Base-by-base conservation (phyloP, 2,113 vertebrate genomes). In the Atherinomorus stipes region DNA sequence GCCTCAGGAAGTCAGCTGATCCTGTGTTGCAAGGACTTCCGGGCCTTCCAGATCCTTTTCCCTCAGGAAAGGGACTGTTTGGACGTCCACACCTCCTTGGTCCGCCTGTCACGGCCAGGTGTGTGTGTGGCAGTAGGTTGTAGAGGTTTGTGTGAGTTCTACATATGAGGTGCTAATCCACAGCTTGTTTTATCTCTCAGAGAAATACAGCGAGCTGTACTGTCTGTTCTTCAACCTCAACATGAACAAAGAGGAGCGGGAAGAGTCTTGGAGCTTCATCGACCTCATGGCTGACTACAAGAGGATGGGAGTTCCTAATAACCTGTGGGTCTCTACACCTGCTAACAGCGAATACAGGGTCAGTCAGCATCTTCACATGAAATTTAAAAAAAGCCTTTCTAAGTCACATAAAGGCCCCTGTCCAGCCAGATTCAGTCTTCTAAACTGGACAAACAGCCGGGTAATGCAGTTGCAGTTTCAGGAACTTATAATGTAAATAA, bases 211-310 rank as follows among this genome's bases (percentile, higher is more conserved):
- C 68, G 97, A 99, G 82, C 91, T 99, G 10, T 99, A 96, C 85
- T 98, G 98, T 83, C 95, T 99, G 85, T 99, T 97, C 38, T 97
- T 97, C 84, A 97, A 98, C 67, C 97, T 97, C 70, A 98, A 96
- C 60, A 83, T 96, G 64, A 95, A 96, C 79, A 97, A 96, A 86
- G 95, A 96, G 85, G 95, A 97, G 58, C 84, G 96, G 64, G 95
- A 96, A 12, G 94, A 95, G 81, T 96, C 96, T n/a, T 99, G 97
- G 98, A 90, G 61, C 76, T 94, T 98, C 70, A 85, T 97, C 0
- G 88, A 96, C 76, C 91, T 98, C 21, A 76, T 21, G 25, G 91
- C 94, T 0, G 98, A 99, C 60, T 98, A 96, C 75, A 93, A 85
- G 68, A 93, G 97, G 47, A 98, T 99, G 97, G 97, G 97, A 3